Evolutionary conservation across 92 coral and sea anemone species (phyloP).

Genomic region (Plumapathes pennacea): DNA sequence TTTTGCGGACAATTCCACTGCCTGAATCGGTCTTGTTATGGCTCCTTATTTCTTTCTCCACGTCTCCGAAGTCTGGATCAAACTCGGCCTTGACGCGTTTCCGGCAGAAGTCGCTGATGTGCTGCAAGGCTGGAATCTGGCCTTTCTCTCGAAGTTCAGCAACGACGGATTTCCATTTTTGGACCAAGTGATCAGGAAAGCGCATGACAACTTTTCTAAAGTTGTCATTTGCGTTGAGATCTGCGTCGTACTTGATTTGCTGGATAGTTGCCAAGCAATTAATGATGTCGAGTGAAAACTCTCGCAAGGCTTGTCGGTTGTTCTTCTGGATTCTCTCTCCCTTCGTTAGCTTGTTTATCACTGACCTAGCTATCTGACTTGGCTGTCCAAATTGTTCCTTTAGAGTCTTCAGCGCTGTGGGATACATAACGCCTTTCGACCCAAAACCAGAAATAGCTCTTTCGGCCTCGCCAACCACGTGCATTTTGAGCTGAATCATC

Average conservation of each 20-base stretch:
- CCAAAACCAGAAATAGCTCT: conserved; percentile 45
- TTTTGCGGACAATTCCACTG: not conserved
- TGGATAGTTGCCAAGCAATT: conserved; percentile 39
- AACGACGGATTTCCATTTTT: conserved; percentile 26
- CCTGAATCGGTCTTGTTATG: conserved; percentile 4
- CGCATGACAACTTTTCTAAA: conserved; percentile 15
- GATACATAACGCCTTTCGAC: conserved; percentile 38
- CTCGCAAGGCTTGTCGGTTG: conserved; percentile 18
- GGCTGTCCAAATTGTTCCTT: conserved; percentile 48
- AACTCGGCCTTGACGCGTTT: conserved; percentile 38
- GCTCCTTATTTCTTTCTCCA: conserved; percentile 25
- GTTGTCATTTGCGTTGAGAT: conserved; percentile 47
- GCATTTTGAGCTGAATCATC: conserved; percentile 48
- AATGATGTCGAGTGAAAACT: conserved; percentile 39
- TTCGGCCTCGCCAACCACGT: conserved; percentile 32
- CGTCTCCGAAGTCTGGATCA: conserved; percentile 44
- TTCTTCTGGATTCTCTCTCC: conserved; percentile 8
- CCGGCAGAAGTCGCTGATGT: conserved; percentile 23
- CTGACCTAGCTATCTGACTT: conserved; percentile 35
- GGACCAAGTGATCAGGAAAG: conserved; percentile 13
- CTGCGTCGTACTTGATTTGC: conserved; percentile 18
- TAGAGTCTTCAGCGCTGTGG: conserved; percentile 32
- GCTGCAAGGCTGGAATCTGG: conserved; percentile 12
- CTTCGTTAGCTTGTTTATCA: conserved; percentile 20
- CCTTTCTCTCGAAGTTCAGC: conserved; percentile 31